These are phyloP conservation scores for Vombatus ursinus DNA, from an alignment of 2,113 vertebrate species.

Conservation along the genomic window DNA sequence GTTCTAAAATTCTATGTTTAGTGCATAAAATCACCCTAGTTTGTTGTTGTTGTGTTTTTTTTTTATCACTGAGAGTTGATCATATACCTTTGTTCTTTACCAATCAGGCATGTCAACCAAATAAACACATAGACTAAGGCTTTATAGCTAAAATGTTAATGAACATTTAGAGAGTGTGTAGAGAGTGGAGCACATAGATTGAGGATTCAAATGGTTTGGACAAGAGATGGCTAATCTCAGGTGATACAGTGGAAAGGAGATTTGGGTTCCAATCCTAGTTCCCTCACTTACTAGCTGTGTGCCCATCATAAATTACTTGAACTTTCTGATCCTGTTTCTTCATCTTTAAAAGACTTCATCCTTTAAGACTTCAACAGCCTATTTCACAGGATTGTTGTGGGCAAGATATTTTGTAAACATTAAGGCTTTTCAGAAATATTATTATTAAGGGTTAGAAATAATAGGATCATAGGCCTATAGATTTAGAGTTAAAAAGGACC, in stretches of 20 bases:
- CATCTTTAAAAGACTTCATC: neutral
- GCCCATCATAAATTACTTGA: neutral
- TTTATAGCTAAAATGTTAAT: neutral
- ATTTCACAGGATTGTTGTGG: neutral
- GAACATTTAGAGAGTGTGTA: neutral
- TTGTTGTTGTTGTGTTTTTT: no score
- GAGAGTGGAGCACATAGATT: neutral
- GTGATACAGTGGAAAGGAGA: neutral
- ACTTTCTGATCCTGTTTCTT: neutral
- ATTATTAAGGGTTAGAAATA: neutral
- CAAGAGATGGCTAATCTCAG: neutral
- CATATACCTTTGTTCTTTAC: neutral
- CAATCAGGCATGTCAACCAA: neutral
- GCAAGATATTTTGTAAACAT: neutral
- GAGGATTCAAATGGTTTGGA: neutral
- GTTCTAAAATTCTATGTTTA: no score
- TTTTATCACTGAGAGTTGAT: neutral
- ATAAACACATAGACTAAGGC: neutral
- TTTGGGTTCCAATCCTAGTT: neutral
- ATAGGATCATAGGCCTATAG: neutral
- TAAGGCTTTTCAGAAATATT: neutral
- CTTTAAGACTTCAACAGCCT: neutral
- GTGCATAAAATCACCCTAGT: neutral
- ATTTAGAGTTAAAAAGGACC: neutral
- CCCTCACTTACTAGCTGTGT: neutral